Conservation (phyloP, 2,797 vertebrate genomes). For the Toxotes lorentzi region DNA sequence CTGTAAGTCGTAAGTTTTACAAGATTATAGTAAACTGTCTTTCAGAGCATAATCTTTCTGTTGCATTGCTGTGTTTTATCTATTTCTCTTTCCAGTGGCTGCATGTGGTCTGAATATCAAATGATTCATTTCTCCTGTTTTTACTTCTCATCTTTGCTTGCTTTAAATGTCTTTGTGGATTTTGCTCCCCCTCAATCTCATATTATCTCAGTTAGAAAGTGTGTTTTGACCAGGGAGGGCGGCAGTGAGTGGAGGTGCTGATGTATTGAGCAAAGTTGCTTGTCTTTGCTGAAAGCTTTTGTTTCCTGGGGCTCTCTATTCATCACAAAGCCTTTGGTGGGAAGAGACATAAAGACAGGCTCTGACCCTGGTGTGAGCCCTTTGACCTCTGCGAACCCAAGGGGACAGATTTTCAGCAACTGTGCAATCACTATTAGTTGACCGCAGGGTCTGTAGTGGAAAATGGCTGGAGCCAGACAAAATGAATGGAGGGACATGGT, state of each 20-base stretch:
- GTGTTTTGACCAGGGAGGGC: conserved; percentile 86
- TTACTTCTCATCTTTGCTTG: conserved; percentile 52
- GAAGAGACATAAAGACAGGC: conserved; percentile 91
- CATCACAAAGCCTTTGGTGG: conserved; percentile 98
- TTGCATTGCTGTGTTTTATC: conserved; percentile 35
- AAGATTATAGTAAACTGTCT: conserved; percentile 15
- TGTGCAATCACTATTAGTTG: conserved; percentile 88
- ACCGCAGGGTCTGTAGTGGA: conserved; percentile 85
- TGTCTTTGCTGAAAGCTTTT: conserved; percentile 92
- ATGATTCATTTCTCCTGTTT: conserved; percentile 41
- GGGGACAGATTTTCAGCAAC: conserved; percentile 92
- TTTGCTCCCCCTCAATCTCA: conserved; percentile 66
- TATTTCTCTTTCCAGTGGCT: conserved; percentile 43
- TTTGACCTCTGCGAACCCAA: conserved; percentile 95
- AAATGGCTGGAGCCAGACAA: conserved; percentile 84
- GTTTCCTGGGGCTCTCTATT: conserved; percentile 93
- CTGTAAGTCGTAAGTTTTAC: conserved; percentile 15
- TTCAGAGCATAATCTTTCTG: neutral
- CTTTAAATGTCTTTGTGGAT: conserved; percentile 69
- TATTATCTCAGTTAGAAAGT: conserved; percentile 87
- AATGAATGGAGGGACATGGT: conserved; percentile 90
- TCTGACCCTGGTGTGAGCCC: conserved; percentile 92
- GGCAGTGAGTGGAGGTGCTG: conserved; percentile 90
- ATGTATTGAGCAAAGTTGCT: conserved; percentile 96
- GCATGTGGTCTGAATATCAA: conserved; percentile 54